Percentiles rank a stretch among this genome's conserved stretches.
These are phyloP conservation scores for Sclerodermus sp. DNA, from an alignment of 2,888 invertebrate genomes.

Conservation along the genomic window DNA sequence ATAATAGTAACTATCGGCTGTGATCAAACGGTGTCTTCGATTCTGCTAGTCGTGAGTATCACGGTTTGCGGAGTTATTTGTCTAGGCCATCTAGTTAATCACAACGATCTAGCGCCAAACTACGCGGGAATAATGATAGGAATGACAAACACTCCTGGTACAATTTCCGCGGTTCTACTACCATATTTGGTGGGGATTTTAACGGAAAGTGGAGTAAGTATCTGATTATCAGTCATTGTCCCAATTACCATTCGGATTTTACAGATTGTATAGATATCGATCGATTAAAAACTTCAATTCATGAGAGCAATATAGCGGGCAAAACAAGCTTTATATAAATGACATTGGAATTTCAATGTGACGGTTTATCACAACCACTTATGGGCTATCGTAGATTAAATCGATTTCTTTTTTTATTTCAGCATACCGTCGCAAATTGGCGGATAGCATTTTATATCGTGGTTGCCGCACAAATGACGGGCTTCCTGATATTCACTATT, in stretches of 20 bases:
- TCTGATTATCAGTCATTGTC: too few relatives aligned
- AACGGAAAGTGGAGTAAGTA: constrained; percentile 42
- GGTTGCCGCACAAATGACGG: constrained; percentile 36
- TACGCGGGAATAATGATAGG: constrained; percentile 54
- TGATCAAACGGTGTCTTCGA: constrained; percentile 31
- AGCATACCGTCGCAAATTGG: constrained; percentile 51
- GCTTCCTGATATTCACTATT: constrained; percentile 36
- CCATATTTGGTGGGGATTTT: constrained; percentile 47
- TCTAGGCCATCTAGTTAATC: constrained; percentile 51
- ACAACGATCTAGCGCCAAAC: constrained; percentile 52
- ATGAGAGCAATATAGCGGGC: too few relatives aligned
- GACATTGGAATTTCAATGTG: too few relatives aligned
- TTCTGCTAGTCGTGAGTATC: constrained; percentile 42
- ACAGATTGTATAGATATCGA: too few relatives aligned
- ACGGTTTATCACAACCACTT: too few relatives aligned
- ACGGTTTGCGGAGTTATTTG: constrained; percentile 47
- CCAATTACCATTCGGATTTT: too few relatives aligned
- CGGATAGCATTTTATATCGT: constrained; percentile 44
- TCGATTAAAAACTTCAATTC: too few relatives aligned
- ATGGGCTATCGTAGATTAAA: too few relatives aligned
- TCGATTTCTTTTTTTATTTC: constrained; percentile 3
- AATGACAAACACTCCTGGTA: constrained; percentile 54
- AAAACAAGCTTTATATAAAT: too few relatives aligned
- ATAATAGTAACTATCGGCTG: constrained; percentile 48
- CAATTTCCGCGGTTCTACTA: constrained; percentile 48